Conservation (phyloP, 2,797 vertebrate species). For the Pangasius larnaudii region DNA sequence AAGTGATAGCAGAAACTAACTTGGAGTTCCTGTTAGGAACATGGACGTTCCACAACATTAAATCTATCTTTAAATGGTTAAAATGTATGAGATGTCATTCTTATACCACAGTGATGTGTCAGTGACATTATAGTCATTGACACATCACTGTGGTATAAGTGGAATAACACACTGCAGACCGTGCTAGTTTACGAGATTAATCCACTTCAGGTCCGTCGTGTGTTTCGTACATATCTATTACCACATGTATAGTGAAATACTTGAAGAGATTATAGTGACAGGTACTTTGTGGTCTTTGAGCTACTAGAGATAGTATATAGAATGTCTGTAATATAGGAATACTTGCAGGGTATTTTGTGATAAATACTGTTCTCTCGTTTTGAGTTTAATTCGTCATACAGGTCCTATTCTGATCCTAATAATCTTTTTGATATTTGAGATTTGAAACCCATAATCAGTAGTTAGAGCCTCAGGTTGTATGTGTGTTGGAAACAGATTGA, state of each 20-base stretch:
- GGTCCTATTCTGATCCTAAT: conserved; percentile 11
- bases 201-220: neutral
- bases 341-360: neutral
- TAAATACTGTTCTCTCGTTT: neutral
- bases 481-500: conserved; percentile 22
- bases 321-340: neutral
- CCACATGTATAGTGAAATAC: neutral
- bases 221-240: neutral
- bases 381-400: neutral
- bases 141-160: neutral
- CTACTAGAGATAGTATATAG: neutral
- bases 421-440: conserved; percentile 6
- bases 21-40: neutral
- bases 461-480: conserved; percentile 27
- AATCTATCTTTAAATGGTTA: neutral
- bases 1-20: neutral
- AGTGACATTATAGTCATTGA: neutral
- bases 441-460: conserved; percentile 14
- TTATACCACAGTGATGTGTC: neutral
- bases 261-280: neutral
- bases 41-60: neutral
- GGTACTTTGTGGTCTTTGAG: neutral
- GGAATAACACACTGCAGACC: neutral
- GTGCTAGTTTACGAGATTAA: neutral
- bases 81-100: neutral